Conservation (phyloP, 1,140 invertebrate species). For the Zaprionus ornatus region DNA sequence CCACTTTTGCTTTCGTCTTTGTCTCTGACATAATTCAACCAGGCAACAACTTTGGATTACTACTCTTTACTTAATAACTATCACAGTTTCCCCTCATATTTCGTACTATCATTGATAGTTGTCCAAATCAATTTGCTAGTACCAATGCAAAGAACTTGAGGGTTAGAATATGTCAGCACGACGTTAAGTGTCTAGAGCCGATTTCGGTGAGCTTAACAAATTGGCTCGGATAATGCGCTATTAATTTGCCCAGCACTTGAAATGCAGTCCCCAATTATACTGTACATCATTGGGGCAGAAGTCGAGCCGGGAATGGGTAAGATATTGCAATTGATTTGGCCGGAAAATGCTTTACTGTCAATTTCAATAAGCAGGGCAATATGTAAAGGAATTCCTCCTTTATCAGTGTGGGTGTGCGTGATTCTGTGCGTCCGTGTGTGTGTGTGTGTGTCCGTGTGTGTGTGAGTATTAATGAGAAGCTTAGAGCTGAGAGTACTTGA, state of each 20-base stretch:
- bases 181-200: background rate
- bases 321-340: slow-evolving; percentile 58
- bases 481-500: slow-evolving; percentile 31
- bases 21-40: too few species aligned
- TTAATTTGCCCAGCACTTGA: slow-evolving; percentile 53
- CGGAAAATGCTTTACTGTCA: slow-evolving; percentile 57
- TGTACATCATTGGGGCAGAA: background rate
- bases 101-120: background rate
- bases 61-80: too few species aligned
- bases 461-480: background rate
- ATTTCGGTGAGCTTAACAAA: background rate
- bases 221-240: background rate
- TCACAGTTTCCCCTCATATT: too few species aligned
- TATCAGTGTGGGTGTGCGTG: background rate
- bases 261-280: slow-evolving; percentile 33
- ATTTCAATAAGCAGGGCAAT: slow-evolving; percentile 59
- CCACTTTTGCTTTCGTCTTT: too few species aligned
- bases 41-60: too few species aligned
- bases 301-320: background rate
- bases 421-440: background rate
- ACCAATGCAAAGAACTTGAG: background rate
- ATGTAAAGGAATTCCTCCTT: slow-evolving; percentile 27
- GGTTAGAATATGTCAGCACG: background rate
- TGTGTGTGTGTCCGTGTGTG: background rate
- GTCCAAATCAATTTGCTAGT: background rate